Evolutionary conservation across 2,888 invertebrate genomes (phyloP).

Genomic region (Apotomis capreana): DNA sequence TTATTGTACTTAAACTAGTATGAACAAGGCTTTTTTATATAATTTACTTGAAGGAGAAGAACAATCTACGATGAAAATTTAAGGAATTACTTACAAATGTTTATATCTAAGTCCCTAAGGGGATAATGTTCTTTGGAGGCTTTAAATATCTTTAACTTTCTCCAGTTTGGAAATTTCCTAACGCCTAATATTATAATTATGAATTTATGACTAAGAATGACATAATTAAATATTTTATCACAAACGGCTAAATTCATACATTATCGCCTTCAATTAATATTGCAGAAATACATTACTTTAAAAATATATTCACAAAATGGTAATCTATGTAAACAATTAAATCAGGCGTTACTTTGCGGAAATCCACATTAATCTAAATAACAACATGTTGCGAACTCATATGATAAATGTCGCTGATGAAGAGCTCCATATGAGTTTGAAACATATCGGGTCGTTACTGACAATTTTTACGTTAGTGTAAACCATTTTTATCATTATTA

Average conservation of each 20-base stretch:
- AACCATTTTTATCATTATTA: too few species aligned
- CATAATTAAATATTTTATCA: constrained; percentile 34
- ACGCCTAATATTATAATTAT: background rate
- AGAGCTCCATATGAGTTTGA: too few species aligned
- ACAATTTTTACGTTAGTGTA: too few species aligned
- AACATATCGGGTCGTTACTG: too few species aligned
- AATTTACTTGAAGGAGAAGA: constrained; percentile 35
- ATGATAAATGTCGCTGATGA: too few species aligned
- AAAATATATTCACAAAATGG: constrained; percentile 1
- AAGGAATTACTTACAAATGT: constrained; percentile 30
- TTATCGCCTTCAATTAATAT: constrained; percentile 41
- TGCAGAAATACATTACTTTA: constrained; percentile 25
- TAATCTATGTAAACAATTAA: too few species aligned
- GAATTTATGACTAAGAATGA: constrained; percentile 24
- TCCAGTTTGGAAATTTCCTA: constrained; percentile 8
- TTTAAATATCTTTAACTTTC: background rate
- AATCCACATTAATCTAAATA: too few species aligned
- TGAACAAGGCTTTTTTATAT: constrained; percentile 39
- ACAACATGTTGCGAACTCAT: too few species aligned
- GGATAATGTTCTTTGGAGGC: background rate
- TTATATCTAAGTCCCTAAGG: constrained; percentile 24
- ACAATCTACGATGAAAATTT: constrained; percentile 35
- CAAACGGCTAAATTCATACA: constrained; percentile 37
- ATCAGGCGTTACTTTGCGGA: too few species aligned
- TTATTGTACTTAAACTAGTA: constrained; percentile 32